Percentiles rank a stretch among this genome's conserved stretches.
Conservation (phyloP, 2,113 vertebrate genomes). For the Helogale parvula region DNA sequence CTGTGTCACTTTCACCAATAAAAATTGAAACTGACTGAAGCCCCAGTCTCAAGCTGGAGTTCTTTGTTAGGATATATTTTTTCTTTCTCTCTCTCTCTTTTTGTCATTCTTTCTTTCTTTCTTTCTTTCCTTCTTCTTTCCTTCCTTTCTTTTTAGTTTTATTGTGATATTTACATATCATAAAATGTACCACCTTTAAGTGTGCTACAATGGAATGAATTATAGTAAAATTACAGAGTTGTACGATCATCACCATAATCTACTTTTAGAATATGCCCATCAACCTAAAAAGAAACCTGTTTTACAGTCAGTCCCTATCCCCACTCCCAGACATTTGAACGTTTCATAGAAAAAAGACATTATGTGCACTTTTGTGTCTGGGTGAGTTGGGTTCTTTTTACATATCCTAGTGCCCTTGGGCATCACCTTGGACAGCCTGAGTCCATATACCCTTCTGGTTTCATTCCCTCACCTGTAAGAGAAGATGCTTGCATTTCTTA, state of each 20-base stretch:
- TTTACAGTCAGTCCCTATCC: not conserved
- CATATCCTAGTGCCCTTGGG: not conserved
- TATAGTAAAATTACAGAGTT: not conserved
- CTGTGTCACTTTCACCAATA: not conserved
- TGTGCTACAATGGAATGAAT: not conserved
- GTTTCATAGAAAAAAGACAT: not conserved
- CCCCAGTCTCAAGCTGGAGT: not conserved
- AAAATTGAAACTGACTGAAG: slow-evolving; percentile 10
- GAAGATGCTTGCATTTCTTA: not conserved
- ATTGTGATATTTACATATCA: not conserved
- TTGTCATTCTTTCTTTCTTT: not conserved
- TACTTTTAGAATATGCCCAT: not conserved
- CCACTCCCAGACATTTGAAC: not conserved
- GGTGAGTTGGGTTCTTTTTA: not conserved
- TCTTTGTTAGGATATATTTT: not conserved
- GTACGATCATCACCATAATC: not conserved
- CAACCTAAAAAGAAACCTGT: not conserved
- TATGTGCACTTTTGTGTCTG: no score
- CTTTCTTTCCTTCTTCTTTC: not conserved
- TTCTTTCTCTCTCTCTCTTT: no score
- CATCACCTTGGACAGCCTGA: not conserved
- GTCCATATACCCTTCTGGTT: not conserved
- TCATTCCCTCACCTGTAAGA: not conserved
- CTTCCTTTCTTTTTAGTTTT: not conserved
- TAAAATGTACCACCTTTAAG: not conserved